Conservation (phyloP, 2,113 vertebrate species). For the Hypanus sabinus region DNA sequence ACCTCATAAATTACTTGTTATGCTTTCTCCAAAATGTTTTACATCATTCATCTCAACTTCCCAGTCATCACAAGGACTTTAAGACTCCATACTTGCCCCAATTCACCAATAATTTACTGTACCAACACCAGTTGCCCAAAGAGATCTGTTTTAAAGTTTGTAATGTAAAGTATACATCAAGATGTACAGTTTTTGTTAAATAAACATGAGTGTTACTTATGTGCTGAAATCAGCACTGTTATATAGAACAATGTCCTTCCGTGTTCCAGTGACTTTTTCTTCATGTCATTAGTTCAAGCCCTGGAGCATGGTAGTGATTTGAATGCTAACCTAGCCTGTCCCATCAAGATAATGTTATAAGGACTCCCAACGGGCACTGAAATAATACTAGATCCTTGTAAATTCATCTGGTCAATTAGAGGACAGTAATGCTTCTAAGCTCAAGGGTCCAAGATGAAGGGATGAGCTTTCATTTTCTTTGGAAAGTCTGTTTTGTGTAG, state of each 20-base stretch:
- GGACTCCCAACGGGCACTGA: neutral
- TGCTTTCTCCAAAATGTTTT: neutral
- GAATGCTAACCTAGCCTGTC: neutral
- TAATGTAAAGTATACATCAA: too few species aligned
- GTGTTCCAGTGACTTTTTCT: neutral
- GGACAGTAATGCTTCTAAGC: neutral
- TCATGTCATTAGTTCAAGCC: neutral
- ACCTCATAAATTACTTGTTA: neutral
- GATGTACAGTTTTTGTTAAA: too few species aligned
- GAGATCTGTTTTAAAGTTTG: neutral
- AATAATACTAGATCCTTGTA: conserved; percentile 1
- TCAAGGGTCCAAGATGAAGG: neutral
- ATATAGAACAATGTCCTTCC: neutral
- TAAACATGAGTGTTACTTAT: neutral
- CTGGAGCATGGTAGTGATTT: neutral
- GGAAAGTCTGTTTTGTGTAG: neutral
- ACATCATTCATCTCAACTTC: neutral
- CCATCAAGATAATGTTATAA: neutral
- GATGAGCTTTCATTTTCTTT: neutral
- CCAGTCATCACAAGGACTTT: neutral
- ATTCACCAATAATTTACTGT: neutral
- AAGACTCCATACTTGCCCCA: neutral
- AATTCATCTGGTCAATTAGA: conserved; percentile 12
- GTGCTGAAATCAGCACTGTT: neutral
- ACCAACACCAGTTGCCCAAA: neutral